Conservation (phyloP, 1,140 invertebrate genomes). For the Mylabris phalerata region DNA sequence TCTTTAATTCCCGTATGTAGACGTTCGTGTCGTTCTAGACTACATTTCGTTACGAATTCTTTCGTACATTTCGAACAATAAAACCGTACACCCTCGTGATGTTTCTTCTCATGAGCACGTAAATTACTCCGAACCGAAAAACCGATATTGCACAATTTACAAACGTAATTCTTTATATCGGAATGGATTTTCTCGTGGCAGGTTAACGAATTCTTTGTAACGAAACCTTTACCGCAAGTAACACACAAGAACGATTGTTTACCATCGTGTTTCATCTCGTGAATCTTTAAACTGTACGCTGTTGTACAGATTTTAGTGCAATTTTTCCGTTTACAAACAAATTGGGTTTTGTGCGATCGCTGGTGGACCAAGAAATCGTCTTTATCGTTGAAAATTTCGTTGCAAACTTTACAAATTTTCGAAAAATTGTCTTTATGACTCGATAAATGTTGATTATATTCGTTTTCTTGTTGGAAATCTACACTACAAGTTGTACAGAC, state of each 20-base stretch:
- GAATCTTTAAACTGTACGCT: constrained; percentile 15
- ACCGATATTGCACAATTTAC: constrained; percentile 22
- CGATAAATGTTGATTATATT: constrained; percentile 4
- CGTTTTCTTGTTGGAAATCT: neutral
- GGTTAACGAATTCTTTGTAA: constrained; percentile 24
- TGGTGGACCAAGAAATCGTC: neutral
- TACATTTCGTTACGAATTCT: constrained; percentile 22
- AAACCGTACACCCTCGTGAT: constrained; percentile 25
- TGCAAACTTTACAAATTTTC: constrained; percentile 5
- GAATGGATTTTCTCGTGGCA: constrained; percentile 30
- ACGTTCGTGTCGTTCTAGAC: constrained; percentile 23
- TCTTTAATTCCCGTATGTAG: constrained; percentile 26
- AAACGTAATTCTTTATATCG: constrained; percentile 19
- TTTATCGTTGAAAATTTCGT: constrained; percentile 8
- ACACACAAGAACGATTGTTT: constrained; percentile 25
- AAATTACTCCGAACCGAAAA: constrained; percentile 27
- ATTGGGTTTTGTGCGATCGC: constrained; percentile 9
- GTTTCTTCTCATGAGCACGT: constrained; percentile 23
- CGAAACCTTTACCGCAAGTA: constrained; percentile 18
- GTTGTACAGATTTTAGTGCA: constrained; percentile 17
- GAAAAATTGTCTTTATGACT: constrained; percentile 2
- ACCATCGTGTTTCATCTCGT: constrained; percentile 19
- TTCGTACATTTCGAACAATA: constrained; percentile 26
- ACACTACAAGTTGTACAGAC: constrained; percentile 1
- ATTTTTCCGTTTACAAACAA: constrained; percentile 15